These are phyloP conservation scores for Acanthurus tractus DNA, from an alignment of 2,797 vertebrate species.

Conservation along the genomic window DNA sequence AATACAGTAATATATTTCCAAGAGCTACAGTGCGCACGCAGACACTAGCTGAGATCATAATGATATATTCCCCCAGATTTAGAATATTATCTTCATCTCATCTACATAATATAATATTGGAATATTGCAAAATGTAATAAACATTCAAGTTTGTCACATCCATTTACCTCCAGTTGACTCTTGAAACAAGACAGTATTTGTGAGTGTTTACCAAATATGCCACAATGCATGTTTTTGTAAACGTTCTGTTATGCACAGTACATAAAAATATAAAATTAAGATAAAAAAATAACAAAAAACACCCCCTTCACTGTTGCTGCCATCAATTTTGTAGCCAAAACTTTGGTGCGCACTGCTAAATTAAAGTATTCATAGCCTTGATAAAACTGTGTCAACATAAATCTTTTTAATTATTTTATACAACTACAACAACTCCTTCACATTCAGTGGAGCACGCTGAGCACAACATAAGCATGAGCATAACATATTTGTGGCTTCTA, in stretches of 20 bases:
- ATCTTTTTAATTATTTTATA: conserved; percentile 21
- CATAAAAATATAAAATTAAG: background rate
- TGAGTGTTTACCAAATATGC: background rate
- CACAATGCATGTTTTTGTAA: background rate
- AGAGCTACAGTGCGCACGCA: conserved; percentile 1
- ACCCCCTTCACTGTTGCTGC: conserved; percentile 16
- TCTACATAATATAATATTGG: conserved; percentile 8
- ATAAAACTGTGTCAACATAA: conserved; percentile 7
- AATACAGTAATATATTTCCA: conserved; percentile 40
- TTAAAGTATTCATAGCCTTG: conserved; percentile 7
- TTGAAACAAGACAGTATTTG: background rate
- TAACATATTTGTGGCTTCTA: background rate
- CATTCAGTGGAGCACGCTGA: background rate
- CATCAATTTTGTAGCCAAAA: conserved; percentile 19
- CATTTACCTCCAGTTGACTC: background rate
- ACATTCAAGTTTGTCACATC: background rate
- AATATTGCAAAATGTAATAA: conserved; percentile 11
- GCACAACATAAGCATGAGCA: background rate
- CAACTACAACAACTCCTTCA: background rate
- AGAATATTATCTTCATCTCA: conserved; percentile 17
- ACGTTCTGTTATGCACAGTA: background rate
- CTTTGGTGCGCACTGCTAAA: conserved; percentile 5
- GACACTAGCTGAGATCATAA: conserved; percentile 9
- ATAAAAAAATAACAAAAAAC: background rate
- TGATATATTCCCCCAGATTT: conserved; percentile 20